These are phyloP conservation scores for Tholera decimalis DNA, from an alignment of 2,888 invertebrate species.

Conservation along the genomic window DNA sequence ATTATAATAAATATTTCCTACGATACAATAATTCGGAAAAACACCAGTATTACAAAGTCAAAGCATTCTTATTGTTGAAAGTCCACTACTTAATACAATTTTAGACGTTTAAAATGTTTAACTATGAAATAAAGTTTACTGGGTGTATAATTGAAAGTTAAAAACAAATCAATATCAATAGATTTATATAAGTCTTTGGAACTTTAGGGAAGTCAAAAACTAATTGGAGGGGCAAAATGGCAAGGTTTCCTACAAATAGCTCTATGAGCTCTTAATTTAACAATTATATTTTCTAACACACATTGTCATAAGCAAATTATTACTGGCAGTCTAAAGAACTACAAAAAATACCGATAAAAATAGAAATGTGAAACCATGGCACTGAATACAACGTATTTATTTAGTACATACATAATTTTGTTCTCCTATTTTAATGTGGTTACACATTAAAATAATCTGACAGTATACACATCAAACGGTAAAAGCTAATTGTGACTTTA, in stretches of 20 bases:
- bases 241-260: slow-evolving; percentile 20
- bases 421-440: too few species aligned
- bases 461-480: slow-evolving; percentile 4
- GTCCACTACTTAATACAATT: slow-evolving; percentile 23
- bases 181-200: slow-evolving; percentile 37
- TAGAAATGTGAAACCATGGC: slow-evolving; percentile 53
- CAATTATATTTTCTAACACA: slow-evolving; percentile 23
- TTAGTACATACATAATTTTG: slow-evolving; percentile 18
- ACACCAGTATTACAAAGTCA: slow-evolving; percentile 46
- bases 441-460: slow-evolving; percentile 10
- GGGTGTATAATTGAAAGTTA: slow-evolving; percentile 58
- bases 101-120: slow-evolving; percentile 33
- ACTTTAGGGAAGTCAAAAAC: slow-evolving; percentile 29
- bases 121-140: slow-evolving; percentile 17
- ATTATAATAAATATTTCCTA: slow-evolving; percentile 48
- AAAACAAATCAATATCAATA: slow-evolving; percentile 32
- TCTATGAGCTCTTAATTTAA: slow-evolving; percentile 31
- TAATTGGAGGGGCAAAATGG: slow-evolving; percentile 14
- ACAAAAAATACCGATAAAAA: slow-evolving; percentile 14
- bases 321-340: not conserved
- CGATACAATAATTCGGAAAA: slow-evolving; percentile 65
- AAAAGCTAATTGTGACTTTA: slow-evolving; percentile 17
- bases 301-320: slow-evolving; percentile 1
- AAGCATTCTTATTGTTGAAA: slow-evolving; percentile 20
- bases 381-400: slow-evolving; percentile 40